Base-by-base conservation (phyloP, 1,140 invertebrate genomes). In the Eriosoma lanigerum region DNA sequence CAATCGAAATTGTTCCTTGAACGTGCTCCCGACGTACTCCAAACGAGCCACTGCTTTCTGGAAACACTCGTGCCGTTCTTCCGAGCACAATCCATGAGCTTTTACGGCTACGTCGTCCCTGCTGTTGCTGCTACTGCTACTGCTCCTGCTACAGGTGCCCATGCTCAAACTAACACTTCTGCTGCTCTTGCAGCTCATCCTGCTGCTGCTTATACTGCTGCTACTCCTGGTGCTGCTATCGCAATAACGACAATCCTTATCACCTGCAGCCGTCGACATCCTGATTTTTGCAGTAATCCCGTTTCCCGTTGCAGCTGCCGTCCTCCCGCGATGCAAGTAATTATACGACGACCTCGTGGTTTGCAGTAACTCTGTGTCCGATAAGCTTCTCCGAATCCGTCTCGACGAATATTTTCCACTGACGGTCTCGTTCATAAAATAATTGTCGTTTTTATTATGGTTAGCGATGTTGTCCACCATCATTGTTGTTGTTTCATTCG, bases 41-140 rank as follows among this genome's bases (percentile, higher is more conserved):
- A 78, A 24, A 56, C 75, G 54, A 6, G 75, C 73, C 10, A 58
- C 54, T 3, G 54, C 75, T 17, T 56, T 62, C 13, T 29, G 75
- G 17, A 78, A 78, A 29, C 56, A 48, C 9, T 46, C 24, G 0
- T 58, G 54, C 1, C 15, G 52, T 24, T 44, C 54, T 29, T 58
- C 13, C 54, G 32, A 38, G 32, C 52, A 76, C 10, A 60, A 29
- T 21, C 19, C 72, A 38, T 38, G 32, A 38, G 3, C 32, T 8
- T 38, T 38, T 3, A 38, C 8, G 32, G 32, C 8, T 4, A 4
- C 32, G 32, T 38, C 3, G 32, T 38, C 8, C 8, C 32, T 38
- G 32, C 32, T 38, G 32, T 8, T 38, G 32, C 32, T 38, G 32
- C 32, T 38, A 8, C 32, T 38, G 32, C 32, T 38, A 38, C 32